Percentiles rank a stretch among this genome's conserved stretches.
These are phyloP conservation scores for Rhingia campestris DNA, from an alignment of 2,888 invertebrate species.

Conservation along the genomic window DNA sequence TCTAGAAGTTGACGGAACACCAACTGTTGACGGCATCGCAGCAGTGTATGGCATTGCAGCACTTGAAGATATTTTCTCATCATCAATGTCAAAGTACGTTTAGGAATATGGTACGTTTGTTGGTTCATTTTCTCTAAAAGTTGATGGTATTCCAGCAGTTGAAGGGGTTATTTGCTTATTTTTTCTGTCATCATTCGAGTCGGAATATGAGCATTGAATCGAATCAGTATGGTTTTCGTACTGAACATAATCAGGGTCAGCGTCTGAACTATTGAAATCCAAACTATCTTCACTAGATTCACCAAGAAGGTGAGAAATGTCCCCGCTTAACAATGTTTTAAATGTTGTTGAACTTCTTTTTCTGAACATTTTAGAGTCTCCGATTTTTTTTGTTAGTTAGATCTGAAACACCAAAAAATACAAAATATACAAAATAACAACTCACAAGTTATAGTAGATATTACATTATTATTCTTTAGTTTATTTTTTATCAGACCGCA, in stretches of 20 bases:
- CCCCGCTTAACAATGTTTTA: background rate
- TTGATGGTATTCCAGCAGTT: conserved; percentile 7
- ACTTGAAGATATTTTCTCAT: conserved; percentile 11
- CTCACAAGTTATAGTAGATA: too few species aligned
- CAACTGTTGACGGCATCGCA: conserved; percentile 21
- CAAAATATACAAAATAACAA: too few species aligned
- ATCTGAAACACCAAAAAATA: too few species aligned
- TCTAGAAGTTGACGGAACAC: conserved; percentile 10
- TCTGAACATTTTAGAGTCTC: conserved; percentile 11
- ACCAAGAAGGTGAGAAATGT: conserved; percentile 17
- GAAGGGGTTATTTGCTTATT: conserved; percentile 21
- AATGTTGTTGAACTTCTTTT: conserved; percentile 15
- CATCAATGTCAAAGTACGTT: background rate
- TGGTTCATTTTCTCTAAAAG: conserved; percentile 15
- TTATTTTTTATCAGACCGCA: too few species aligned
- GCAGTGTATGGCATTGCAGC: conserved; percentile 20
- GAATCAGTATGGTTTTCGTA: conserved; percentile 15
- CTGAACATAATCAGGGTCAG: conserved; percentile 17
- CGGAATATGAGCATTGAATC: conserved; percentile 21
- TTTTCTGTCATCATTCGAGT: conserved; percentile 16
- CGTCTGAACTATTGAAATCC: conserved; percentile 13
- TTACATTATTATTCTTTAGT: too few species aligned
- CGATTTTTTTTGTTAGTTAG: too few species aligned
- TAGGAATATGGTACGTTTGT: conserved; percentile 6
- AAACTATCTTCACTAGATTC: conserved; percentile 9